These are phyloP conservation scores for Phylloscopus trochilus DNA, from an alignment of 2,113 vertebrate genomes.

Conservation along the genomic window DNA sequence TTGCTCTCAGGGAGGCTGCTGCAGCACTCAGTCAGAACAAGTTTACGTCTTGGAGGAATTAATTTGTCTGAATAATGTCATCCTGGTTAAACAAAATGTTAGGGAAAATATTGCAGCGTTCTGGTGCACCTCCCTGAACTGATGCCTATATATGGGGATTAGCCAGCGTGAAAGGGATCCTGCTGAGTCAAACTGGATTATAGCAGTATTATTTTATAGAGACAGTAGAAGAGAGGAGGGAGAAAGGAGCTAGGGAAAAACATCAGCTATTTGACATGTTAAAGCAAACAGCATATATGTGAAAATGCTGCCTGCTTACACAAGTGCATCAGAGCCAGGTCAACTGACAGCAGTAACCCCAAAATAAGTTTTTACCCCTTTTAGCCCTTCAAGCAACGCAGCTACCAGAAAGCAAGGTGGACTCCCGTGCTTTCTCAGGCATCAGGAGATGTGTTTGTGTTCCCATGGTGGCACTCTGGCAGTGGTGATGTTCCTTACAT, in stretches of 20 bases:
- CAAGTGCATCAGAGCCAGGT: background rate
- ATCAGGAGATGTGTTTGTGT: background rate
- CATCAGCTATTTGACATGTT: background rate
- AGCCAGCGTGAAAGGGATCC: slow-evolving; percentile 39
- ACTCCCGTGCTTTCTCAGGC: background rate
- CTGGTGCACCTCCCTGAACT: slow-evolving; percentile 38
- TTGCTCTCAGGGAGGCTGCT: slow-evolving; percentile 45
- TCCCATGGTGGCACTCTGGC: background rate
- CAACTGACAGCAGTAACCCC: background rate
- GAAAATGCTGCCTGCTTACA: background rate
- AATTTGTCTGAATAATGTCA: slow-evolving; percentile 62
- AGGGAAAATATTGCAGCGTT: slow-evolving; percentile 39
- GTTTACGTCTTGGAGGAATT: slow-evolving; percentile 60
- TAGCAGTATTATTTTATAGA: slow-evolving; percentile 45
- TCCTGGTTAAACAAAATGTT: slow-evolving; percentile 53
- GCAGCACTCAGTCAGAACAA: slow-evolving; percentile 51
- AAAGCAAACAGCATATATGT: background rate
- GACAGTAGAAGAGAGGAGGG: background rate
- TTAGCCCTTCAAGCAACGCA: background rate
- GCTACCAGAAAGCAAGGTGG: background rate
- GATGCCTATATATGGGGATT: slow-evolving; percentile 60
- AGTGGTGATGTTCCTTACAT: background rate
- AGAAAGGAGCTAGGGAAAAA: background rate
- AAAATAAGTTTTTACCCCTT: background rate
- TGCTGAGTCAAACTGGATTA: slow-evolving; percentile 51